Conservation (phyloP, 2,797 vertebrate genomes). For the Sebastes oblongus region DNA sequence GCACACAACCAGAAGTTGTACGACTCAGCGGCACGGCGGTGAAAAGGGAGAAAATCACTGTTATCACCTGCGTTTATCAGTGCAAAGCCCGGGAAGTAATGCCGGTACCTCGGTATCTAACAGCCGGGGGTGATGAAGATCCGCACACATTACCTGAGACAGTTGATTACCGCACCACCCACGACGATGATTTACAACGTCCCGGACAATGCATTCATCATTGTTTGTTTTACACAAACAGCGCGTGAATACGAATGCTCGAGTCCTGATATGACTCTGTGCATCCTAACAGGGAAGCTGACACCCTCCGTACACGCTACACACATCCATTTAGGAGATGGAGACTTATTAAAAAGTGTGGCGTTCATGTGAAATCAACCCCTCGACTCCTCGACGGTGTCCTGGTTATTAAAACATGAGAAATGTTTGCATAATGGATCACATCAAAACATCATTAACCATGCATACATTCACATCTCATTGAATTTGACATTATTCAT, state of each 20-base stretch:
- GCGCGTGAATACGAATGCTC: neutral
- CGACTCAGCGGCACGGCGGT: neutral
- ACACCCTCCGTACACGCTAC: neutral
- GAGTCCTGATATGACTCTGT: neutral
- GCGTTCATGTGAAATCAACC: neutral
- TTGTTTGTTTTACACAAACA: slow-evolving; percentile 26
- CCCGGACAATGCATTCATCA: slow-evolving; percentile 6
- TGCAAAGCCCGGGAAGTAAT: neutral
- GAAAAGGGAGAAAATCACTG: neutral
- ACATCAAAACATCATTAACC: slow-evolving; percentile 43
- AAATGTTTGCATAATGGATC: slow-evolving; percentile 38
- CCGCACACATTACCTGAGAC: slow-evolving; percentile 28
- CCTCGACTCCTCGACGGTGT: neutral
- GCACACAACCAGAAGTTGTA: neutral
- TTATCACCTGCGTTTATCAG: neutral
- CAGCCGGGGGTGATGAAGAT: slow-evolving; percentile 14
- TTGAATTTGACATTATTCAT: slow-evolving; percentile 35
- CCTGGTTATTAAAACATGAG: slow-evolving; percentile 45
- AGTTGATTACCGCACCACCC: slow-evolving; percentile 33
- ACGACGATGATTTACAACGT: slow-evolving; percentile 17
- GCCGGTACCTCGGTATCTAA: neutral
- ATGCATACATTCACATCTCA: slow-evolving; percentile 34
- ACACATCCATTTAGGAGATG: neutral
- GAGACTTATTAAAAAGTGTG: neutral
- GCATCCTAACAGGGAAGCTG: neutral